Percentiles rank a stretch among this genome's conserved stretches.
Conservation (phyloP, 2,113 vertebrate genomes). For the Apaloderma vittatum region DNA sequence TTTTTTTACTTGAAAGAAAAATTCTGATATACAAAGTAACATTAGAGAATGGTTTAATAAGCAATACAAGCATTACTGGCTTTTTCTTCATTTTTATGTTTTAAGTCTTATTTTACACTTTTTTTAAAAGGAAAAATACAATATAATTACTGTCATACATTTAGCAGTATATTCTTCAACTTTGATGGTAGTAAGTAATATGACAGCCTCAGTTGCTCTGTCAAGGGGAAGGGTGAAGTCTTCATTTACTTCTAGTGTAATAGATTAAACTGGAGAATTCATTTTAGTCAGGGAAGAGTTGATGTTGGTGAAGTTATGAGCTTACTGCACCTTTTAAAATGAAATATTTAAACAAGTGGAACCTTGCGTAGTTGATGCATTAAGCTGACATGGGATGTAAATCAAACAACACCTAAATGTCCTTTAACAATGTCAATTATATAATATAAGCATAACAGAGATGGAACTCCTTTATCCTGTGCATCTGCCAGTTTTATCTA, state of each 20-base stretch:
- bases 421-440: conserved; percentile 81
- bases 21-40: neutral
- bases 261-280: conserved; percentile 32
- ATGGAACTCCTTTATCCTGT: conserved; percentile 36
- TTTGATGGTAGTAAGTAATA: conserved; percentile 13
- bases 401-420: conserved; percentile 67
- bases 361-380: conserved; percentile 55
- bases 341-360: conserved; percentile 76
- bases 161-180: neutral
- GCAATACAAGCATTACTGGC: neutral
- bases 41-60: neutral
- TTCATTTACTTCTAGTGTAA: conserved; percentile 48
- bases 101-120: neutral
- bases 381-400: conserved; percentile 70
- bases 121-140: neutral
- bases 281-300: conserved; percentile 58
- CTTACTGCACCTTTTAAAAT: conserved; percentile 68
- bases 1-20: neutral
- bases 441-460: conserved; percentile 53
- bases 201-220: neutral
- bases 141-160: neutral
- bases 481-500: conserved; percentile 1
- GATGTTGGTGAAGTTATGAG: conserved; percentile 57
- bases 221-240: conserved; percentile 27
- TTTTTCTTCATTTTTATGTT: neutral